A percentile compares a stretch with the other conserved stretches of the same genome.
These are phyloP conservation scores for Bugulina stolonifera DNA, from an alignment of 2,888 invertebrate genomes.

Conservation along the genomic window DNA sequence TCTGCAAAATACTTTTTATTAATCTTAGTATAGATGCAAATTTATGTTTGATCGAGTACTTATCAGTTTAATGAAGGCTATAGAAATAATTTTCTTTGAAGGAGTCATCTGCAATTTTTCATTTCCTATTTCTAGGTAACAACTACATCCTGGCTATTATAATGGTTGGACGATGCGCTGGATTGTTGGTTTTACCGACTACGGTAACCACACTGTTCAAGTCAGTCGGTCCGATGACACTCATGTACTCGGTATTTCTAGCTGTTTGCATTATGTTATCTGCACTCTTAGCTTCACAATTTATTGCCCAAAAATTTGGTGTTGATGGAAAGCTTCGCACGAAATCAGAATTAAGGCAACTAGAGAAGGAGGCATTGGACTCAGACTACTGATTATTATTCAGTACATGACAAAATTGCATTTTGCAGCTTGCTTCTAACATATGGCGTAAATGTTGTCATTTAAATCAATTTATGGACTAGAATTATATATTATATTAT, in stretches of 20 bases:
- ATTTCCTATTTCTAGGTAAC: slow-evolving; percentile 11
- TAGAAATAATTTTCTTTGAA: too few species aligned
- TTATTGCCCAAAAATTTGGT: slow-evolving; percentile 8
- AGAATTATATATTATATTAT: too few species aligned
- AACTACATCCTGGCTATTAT: slow-evolving; percentile 22
- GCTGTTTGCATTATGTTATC: neutral
- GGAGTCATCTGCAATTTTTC: too few species aligned
- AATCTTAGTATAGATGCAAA: too few species aligned
- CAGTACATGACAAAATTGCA: too few species aligned
- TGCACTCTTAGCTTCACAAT: neutral
- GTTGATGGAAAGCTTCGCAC: neutral
- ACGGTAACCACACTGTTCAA: slow-evolving; percentile 5
- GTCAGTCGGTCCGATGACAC: neutral
- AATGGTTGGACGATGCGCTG: slow-evolving; percentile 12
- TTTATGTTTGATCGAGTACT: too few species aligned
- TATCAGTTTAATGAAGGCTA: too few species aligned
- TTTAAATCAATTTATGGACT: too few species aligned
- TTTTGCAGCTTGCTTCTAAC: too few species aligned
- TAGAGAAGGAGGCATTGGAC: neutral
- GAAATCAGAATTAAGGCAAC: slow-evolving; percentile 3
- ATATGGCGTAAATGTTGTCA: too few species aligned
- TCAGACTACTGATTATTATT: too few species aligned
- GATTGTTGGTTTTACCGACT: neutral
- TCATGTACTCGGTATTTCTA: slow-evolving; percentile 4
- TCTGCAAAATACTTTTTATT: too few species aligned